phyloP scores from a whole-genome alignment of 2,888 invertebrate genomes.

The Leucozona laternaria region DNA sequence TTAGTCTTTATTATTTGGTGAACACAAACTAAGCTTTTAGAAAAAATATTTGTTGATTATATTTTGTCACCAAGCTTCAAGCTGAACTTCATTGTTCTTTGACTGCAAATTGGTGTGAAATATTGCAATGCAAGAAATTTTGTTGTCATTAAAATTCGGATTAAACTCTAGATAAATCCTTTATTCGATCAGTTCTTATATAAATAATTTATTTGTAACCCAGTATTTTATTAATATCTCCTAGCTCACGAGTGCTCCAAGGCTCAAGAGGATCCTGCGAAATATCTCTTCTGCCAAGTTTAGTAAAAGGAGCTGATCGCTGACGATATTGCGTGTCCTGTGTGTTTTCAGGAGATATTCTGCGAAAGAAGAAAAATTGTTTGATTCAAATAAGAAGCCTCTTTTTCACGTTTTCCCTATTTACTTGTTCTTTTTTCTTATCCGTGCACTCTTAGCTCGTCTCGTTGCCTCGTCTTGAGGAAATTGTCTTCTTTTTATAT shows the following conservation, averaged over 20 bases:
- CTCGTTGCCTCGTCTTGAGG: constrained; percentile 80
- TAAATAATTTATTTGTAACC: constrained; percentile 78
- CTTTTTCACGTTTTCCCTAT: too few species aligned
- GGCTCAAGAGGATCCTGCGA: constrained; percentile 88
- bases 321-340: constrained; percentile 80
- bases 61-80: too few species aligned
- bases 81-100: too few species aligned
- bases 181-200: background rate
- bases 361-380: constrained; percentile 47
- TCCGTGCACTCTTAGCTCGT: constrained; percentile 81
- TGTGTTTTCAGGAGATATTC: constrained; percentile 81
- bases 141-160: too few species aligned
- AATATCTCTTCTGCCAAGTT: constrained; percentile 80
- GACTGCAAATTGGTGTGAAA: too few species aligned
- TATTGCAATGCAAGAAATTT: too few species aligned
- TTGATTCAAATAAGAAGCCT: background rate
- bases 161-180: too few species aligned
- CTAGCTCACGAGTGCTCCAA: constrained; percentile 89
- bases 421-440: constrained; percentile 81
- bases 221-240: constrained; percentile 89
- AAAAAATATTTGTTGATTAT: too few species aligned
- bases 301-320: constrained; percentile 79
- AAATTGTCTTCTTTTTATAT: constrained; percentile 81
- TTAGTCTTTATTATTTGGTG: too few species aligned
- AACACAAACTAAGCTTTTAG: too few species aligned